Conservation (phyloP, 1,140 invertebrate species). For the Neodiprion lecontei region DNA sequence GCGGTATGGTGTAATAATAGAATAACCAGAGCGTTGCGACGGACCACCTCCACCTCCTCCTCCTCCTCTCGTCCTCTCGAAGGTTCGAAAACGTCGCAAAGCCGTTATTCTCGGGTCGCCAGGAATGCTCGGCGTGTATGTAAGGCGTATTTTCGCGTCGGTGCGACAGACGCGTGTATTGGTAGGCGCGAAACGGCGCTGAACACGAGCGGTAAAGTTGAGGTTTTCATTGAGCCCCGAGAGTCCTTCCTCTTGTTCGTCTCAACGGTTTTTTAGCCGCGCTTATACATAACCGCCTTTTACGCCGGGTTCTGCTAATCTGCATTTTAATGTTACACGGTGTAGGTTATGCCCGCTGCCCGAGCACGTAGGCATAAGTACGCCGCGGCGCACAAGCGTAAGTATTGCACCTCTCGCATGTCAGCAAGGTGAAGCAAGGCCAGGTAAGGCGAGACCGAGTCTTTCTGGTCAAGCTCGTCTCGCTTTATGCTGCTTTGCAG, state of each 20-base stretch:
- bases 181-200: too few species aligned
- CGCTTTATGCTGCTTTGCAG: neutral
- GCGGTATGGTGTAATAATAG: neutral
- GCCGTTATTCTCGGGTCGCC: neutral
- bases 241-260: neutral
- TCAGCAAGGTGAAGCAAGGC: too few species aligned
- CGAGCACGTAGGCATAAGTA: neutral
- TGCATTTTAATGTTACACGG: constrained; percentile 4
- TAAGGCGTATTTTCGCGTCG: neutral
- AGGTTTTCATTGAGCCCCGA: neutral
- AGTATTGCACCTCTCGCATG: too few species aligned
- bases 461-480: neutral
- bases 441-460: neutral
- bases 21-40: neutral
- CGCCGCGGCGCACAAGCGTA: neutral
- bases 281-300: neutral
- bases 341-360: neutral
- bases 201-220: constrained; percentile 7
- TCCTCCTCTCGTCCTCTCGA: neutral
- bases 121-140: neutral
- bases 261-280: neutral
- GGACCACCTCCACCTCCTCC: neutral
- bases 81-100: constrained; percentile 5
- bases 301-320: neutral
- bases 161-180: neutral